Evolutionary conservation across 92 coral and sea anemone genomes (phyloP).

Genomic region (Ricordea florida): DNA sequence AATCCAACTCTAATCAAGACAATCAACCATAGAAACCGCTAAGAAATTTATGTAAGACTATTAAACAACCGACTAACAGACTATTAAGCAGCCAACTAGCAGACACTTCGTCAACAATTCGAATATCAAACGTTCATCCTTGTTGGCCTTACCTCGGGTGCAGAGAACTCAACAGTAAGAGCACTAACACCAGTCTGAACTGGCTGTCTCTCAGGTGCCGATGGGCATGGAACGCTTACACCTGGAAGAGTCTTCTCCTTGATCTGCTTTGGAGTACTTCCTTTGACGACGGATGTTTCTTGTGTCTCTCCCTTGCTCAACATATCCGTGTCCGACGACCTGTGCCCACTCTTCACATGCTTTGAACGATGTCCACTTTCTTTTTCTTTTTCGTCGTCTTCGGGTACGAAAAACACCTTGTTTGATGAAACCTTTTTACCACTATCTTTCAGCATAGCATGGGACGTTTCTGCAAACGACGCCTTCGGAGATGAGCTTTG

Average conservation of each 20-base stretch:
- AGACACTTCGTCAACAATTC: too few relatives aligned
- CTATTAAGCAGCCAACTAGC: too few relatives aligned
- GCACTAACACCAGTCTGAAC: not conserved
- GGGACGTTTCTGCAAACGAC: slow-evolving; percentile 32
- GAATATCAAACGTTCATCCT: not conserved
- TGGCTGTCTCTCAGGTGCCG: not conserved
- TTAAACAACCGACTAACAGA: too few relatives aligned
- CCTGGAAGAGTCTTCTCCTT: not conserved
- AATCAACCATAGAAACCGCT: too few relatives aligned
- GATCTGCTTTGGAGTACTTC: not conserved
- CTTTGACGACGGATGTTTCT: not conserved
- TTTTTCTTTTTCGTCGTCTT: slow-evolving; percentile 4
- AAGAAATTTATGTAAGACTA: too few relatives aligned
- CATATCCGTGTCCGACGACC: not conserved
- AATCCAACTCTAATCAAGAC: too few relatives aligned
- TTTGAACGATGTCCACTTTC: not conserved
- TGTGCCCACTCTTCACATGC: not conserved
- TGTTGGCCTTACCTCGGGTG: slow-evolving; percentile 7
- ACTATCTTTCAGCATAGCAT: not conserved
- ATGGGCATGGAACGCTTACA: not conserved
- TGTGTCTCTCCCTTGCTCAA: not conserved
- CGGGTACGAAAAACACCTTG: not conserved
- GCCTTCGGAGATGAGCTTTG: slow-evolving; percentile 48
- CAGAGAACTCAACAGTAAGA: not conserved
- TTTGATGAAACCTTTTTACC: not conserved